Base-by-base conservation (phyloP, 2,113 vertebrate species). In the Sinocyclocheilus anophthalmus region DNA sequence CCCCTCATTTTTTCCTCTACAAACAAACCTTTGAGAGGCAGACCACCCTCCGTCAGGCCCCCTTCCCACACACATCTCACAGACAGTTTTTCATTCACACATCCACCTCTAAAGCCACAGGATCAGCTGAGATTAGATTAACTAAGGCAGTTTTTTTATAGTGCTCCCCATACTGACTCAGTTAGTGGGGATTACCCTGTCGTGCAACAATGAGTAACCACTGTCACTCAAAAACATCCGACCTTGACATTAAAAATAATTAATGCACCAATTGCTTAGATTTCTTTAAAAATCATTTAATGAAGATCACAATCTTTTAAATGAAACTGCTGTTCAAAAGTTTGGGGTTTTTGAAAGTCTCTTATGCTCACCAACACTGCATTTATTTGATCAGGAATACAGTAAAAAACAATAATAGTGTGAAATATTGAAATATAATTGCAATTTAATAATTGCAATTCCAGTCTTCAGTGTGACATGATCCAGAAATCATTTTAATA, bases 11-110 rank as follows among this genome's bases (percentile, higher is more conserved):
- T 69, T 73, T 59, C 63, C 70, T 13, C 45, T 80, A 76, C 78
- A 87, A 75, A 78, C 85, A 83, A 70, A 88, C 82, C 53, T 81
- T 85, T 70, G 80, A 83, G 83, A 85, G 75, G 73, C 86, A 67
- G 89, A 73, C 83, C 87, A 90, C 82, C 80, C 85, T 87, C 65
- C 2, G 53, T 82, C 72, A 73, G 69, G 50, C 59, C 81, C 50
- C 76, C 48, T 48, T 76, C 30, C 81, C 76, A 80, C 50, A 67
- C 84, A 83, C 80, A n/a, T 80, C 84, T 86, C 24, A 1, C 67
- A 76, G 81, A 69, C 84, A 57, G 77, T 67, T 39, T 72, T 78
- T 77, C 45, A 77, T 84, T 65, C 88, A 87, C 84, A 88, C 83
- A 63, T 85, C 81, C 73, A 86, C 76, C 70, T 83, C 65, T 75